Evolutionary conservation across 2,888 invertebrate genomes (phyloP), one percentile per base, ranked within the genome.

Genomic region (Phasia obesa): DNA sequence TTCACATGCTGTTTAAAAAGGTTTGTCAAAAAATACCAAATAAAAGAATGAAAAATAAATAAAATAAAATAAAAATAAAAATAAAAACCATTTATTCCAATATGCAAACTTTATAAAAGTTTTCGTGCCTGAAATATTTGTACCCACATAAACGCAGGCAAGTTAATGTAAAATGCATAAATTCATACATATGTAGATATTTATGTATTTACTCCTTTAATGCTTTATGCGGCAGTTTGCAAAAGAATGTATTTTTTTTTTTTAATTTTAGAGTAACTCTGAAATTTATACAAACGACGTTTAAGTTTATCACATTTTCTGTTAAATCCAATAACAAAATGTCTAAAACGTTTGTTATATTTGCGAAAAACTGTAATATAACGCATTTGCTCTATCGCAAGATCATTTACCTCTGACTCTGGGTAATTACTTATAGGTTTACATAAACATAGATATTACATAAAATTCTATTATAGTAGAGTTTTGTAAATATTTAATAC

Each of bases 1-100:
- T 83, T 83, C 79, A 83, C 79, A 76, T 83, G 83, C 49, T 49
- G 67, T 75, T 70, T 53, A 71, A 65, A 75, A 51, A 70, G 79
- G 79, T 83, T 83, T 79, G 79, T 70, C 70, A 69, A 78, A 74
- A n/a, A 71, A 59, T 47, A 69, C 25, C 62, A 78, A 59, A 49
- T 57, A 17, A 57, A 69, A 55, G 44, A 35, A 74, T 31, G 13
- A 70, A 62, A 57, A 55, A n/a, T 27, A 59, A 19, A n/a, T n/a
- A 55, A 62, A 47, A 44, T 31, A 7, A 27, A 49, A 23, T 51
- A 38, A 51, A 53, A 51, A 25, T n/a, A 42, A 25, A 60, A 60
- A 51, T 25, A 70, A 67, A 77, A 73, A 21, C 53, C 62, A 70
- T 77, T 77, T 64, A 59, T 76, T 76, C 64, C 75, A 71, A 75